These are phyloP conservation scores for Agapostemon virescens DNA, from an alignment of 2,888 invertebrate species.

Conservation along the genomic window DNA sequence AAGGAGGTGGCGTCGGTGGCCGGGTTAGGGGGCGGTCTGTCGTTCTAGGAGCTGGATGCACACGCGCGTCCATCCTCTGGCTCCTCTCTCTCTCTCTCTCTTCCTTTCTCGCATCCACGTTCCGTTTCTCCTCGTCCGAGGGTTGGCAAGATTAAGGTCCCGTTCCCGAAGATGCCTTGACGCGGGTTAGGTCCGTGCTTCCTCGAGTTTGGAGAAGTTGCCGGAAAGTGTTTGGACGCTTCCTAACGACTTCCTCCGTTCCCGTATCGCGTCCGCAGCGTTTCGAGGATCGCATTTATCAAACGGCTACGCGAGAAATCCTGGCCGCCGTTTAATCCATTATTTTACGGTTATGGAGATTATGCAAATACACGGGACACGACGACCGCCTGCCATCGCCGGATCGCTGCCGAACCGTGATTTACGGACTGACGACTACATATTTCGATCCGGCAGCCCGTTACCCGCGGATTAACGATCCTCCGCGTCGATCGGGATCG, in stretches of 20 bases:
- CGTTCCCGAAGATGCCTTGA: slow-evolving; percentile 65
- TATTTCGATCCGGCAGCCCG: background rate
- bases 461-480: background rate
- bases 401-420: slow-evolving; percentile 27
- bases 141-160: slow-evolving; percentile 68
- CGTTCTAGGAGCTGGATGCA: slow-evolving; percentile 61
- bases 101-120: background rate
- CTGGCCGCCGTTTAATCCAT: slow-evolving; percentile 41
- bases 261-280: slow-evolving; percentile 35
- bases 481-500: background rate
- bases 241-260: slow-evolving; percentile 61
- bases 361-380: slow-evolving; percentile 41
- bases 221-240: slow-evolving; percentile 67
- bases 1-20: slow-evolving; percentile 69
- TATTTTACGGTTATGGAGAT: slow-evolving; percentile 47
- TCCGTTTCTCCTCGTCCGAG: slow-evolving; percentile 50
- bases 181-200: slow-evolving; percentile 69
- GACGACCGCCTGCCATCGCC: slow-evolving; percentile 2
- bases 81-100: slow-evolving; percentile 9
- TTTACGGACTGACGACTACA: slow-evolving; percentile 42
- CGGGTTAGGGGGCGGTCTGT: slow-evolving; percentile 60
- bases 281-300: slow-evolving; percentile 62
- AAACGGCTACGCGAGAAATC: slow-evolving; percentile 48
- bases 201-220: slow-evolving; percentile 66
- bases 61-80: slow-evolving; percentile 26